Evolutionary conservation across 1,140 invertebrate genomes (phyloP), one percentile per base, ranked within the genome.

Genomic region (Varroa destructor): DNA sequence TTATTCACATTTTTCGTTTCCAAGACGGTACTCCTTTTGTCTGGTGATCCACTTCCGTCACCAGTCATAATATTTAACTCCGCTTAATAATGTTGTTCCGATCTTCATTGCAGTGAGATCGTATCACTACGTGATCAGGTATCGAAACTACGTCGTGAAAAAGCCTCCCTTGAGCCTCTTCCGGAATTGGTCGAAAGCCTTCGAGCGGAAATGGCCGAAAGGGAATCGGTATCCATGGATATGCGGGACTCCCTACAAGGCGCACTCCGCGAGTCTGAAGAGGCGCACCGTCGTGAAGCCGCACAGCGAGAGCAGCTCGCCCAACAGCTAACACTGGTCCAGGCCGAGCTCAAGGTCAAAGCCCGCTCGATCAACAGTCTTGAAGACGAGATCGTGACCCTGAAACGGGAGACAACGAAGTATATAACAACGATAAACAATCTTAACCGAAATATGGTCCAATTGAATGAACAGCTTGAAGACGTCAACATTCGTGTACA

Each of bases 331-430:
- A 36, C 61, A 14, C 46, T 67, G 40, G 12, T 37, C 46, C 61
- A 67, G 36, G 61, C 61, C 46, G 61, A 67, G 37, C 61, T 67
- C 61, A 67, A 67, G 61, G 61, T 37, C 2, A 67, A 67, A 40
- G 40, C 46, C 12, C 40, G 61, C 12, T 43, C 61, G 8, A 67
- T 67, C 61, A 46, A n/a, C 10, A 46, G 61, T 40, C 61, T 67
- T 8, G 40, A 67, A 40, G 61, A 67, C 14, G 61, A 67, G 46
- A 46, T 67, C 40, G 12, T 67, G 37, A 67, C 40, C 14, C 37
- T 67, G 10, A 67, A 67, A 67, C 61, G 61, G 1, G 61, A 67
- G 46, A 67, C 61, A 5, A 43, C 61, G 61, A 67, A 67, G 37
- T 46, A 67, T 37, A 67, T 67, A 25, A 25, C 61, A 46, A 37